phyloP scores from a whole-genome alignment of 2,888 invertebrate genomes.

The Clivina fossor region DNA sequence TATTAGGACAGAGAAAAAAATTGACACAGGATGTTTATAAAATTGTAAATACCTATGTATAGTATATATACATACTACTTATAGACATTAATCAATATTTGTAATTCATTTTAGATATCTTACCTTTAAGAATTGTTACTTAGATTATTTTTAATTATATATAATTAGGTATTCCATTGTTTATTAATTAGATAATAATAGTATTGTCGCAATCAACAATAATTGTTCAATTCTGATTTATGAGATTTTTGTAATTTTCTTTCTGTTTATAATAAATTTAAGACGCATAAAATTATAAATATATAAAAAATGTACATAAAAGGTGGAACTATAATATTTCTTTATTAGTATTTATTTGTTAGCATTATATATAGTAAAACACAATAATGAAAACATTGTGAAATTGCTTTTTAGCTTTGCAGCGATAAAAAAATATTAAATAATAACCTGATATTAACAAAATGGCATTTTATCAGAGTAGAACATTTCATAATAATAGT shows the following conservation, averaged over 20 bases:
- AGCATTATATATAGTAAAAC: conserved; percentile 26
- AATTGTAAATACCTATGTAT: conserved; percentile 55
- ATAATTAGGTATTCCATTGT: conserved; percentile 9
- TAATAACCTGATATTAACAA: conserved; percentile 28
- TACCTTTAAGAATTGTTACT: conserved; percentile 27
- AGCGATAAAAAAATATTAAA: conserved; percentile 22
- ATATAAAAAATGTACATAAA: conserved; percentile 30
- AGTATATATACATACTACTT: conserved; percentile 40
- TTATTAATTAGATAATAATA: no score
- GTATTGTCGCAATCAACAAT: conserved; percentile 6
- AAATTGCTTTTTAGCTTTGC: conserved; percentile 33
- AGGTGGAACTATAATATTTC: conserved; percentile 18
- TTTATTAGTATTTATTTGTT: conserved; percentile 33
- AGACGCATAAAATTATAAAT: conserved; percentile 20
- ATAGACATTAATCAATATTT: conserved; percentile 26
- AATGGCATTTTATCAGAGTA: conserved; percentile 27
- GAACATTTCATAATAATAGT: conserved; percentile 32
- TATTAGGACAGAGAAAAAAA: neutral
- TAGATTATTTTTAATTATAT: conserved; percentile 25
- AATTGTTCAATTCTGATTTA: no score
- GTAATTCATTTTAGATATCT: conserved; percentile 24
- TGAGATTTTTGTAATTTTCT: no score
- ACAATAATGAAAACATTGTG: conserved; percentile 28
- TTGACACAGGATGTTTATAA: conserved; percentile 38
- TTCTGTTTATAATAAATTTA: conserved; percentile 7